Percentiles rank a stretch among this genome's conserved stretches.
phyloP scores from a whole-genome alignment of 2,888 invertebrate species.

The Eumerus sabulonum region DNA sequence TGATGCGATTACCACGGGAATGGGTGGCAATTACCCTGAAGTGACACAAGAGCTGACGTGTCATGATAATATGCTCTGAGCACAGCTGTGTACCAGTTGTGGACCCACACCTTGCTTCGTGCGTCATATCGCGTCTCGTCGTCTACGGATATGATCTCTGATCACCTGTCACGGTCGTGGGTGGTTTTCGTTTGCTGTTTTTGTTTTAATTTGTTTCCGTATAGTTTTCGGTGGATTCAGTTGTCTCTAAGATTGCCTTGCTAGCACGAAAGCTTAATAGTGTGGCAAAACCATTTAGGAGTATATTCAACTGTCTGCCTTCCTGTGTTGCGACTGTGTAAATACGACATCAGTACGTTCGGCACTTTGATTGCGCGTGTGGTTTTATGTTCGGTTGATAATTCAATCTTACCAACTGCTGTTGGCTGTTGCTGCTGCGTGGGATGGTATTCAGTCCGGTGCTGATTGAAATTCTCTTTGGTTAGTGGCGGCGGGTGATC shows the following conservation, averaged over 20 bases:
- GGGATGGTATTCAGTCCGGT: constrained; percentile 17
- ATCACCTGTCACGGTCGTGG: too few species aligned
- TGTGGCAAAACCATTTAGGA: constrained; percentile 40
- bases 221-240: constrained; percentile 19
- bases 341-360: constrained; percentile 20
- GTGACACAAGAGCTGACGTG: constrained; percentile 16
- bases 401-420: constrained; percentile 35
- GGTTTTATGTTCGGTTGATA: constrained; percentile 33
- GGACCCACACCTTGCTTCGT: constrained; percentile 15
- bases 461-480: constrained; percentile 41
- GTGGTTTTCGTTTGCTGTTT: too few species aligned
- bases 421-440: constrained; percentile 19
- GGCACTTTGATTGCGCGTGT: constrained; percentile 55
- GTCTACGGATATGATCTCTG: too few species aligned
- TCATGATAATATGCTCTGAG: constrained; percentile 3
- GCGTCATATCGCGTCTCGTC: not conserved
- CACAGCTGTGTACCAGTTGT: constrained; percentile 9
- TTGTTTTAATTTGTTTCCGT: too few species aligned
- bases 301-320: too few species aligned
- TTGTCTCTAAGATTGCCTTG: constrained; percentile 19
- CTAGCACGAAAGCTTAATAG: constrained; percentile 29
- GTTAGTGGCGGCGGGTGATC: not conserved
- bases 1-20: constrained; percentile 53
- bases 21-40: constrained; percentile 34
- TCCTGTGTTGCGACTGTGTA: constrained; percentile 11